Conservation (phyloP, 2,888 invertebrate species). For the Lissocephala sabroskyi region DNA sequence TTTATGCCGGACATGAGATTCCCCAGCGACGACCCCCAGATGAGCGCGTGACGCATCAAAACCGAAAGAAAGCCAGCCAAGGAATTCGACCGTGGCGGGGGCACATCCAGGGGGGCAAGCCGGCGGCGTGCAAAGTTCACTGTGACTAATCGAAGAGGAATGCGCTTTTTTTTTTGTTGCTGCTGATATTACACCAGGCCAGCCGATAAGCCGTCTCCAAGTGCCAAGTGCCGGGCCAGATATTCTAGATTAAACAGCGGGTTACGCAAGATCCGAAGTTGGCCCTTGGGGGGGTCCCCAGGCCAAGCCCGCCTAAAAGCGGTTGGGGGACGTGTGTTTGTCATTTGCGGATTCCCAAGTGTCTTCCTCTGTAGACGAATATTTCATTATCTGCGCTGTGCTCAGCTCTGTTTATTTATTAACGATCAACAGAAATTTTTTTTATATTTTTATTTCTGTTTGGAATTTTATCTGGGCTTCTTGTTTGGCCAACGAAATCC, state of each 20-base stretch:
- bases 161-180: too few species aligned
- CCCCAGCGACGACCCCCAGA: too few species aligned
- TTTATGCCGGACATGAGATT: conserved; percentile 39
- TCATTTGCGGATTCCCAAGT: too few species aligned
- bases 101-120: conserved; percentile 25
- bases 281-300: too few species aligned
- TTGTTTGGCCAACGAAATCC: conserved; percentile 22
- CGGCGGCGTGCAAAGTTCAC: conserved; percentile 15
- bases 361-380: neutral
- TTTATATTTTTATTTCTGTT: neutral
- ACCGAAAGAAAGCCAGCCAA: too few species aligned
- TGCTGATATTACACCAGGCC: too few species aligned
- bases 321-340: too few species aligned
- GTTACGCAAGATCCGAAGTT: neutral
- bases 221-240: neutral
- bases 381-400: neutral
- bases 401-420: neutral
- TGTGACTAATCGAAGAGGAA: conserved; percentile 4
- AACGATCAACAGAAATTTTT: neutral
- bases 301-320: too few species aligned
- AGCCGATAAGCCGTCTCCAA: conserved; percentile 10
- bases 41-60: too few species aligned
- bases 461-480: conserved; percentile 25
- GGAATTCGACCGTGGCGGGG: too few species aligned
- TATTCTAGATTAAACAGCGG: neutral